These are phyloP conservation scores for Oxyruncus cristatus DNA, from an alignment of 2,113 vertebrate genomes.

Conservation along the genomic window DNA sequence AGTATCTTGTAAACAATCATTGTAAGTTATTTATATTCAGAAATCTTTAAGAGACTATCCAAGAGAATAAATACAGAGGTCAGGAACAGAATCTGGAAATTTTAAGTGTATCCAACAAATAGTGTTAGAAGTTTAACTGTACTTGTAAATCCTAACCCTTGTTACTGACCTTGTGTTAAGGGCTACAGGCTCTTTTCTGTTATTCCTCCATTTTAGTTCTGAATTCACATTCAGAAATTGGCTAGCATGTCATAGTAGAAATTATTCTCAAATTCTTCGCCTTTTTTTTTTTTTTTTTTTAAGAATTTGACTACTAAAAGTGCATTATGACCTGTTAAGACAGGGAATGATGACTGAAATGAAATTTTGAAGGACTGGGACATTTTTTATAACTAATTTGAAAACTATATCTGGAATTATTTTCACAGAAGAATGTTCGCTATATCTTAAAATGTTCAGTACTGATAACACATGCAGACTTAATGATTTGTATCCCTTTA, in stretches of 20 bases:
- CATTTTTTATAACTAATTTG: neutral
- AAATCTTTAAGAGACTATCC: neutral
- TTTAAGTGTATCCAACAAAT: neutral
- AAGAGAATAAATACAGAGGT: neutral
- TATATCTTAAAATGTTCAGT: slow-evolving; percentile 13
- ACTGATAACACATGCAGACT: neutral
- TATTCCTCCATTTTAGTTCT: neutral
- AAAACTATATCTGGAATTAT: neutral
- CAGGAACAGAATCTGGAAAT: neutral
- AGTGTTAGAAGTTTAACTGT: neutral
- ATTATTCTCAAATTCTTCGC: neutral
- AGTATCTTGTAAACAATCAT: neutral
- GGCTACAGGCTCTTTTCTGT: neutral
- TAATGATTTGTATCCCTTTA: slow-evolving; percentile 25
- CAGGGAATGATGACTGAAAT: neutral
- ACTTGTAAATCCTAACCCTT: neutral
- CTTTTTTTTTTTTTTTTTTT: neutral
- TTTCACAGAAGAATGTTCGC: neutral
- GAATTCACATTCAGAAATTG: neutral
- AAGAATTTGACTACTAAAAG: neutral
- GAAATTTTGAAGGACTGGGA: neutral
- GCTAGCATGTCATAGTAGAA: neutral
- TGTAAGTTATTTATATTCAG: neutral
- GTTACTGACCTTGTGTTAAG: neutral
- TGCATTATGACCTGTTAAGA: neutral